These are phyloP conservation scores for Sterrhoptilus dennistouni DNA, from an alignment of 2,113 vertebrate genomes.

Conservation along the genomic window DNA sequence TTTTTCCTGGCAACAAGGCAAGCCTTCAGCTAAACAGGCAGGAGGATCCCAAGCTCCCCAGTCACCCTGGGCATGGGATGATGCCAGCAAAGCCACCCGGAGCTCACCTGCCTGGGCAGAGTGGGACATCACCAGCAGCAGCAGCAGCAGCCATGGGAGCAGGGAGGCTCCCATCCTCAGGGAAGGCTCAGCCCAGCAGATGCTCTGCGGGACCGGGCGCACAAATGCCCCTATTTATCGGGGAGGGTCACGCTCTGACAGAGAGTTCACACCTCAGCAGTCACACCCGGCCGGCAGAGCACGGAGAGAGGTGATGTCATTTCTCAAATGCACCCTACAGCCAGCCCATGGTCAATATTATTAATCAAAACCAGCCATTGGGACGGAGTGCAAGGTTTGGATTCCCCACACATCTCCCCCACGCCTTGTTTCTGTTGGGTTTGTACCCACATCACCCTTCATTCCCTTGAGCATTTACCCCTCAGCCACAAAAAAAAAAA, in stretches of 20 bases:
- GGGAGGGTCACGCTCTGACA: neutral
- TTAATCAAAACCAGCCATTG: rapidly evolving
- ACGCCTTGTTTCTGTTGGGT: rapidly evolving
- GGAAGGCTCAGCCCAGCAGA: neutral
- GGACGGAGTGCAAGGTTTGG: rapidly evolving
- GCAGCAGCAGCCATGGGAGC: neutral
- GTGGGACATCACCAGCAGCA: neutral
- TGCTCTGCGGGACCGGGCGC: rapidly evolving
- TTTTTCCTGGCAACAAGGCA: neutral
- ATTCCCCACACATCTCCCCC: neutral
- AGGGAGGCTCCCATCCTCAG: neutral
- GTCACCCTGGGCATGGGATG: rapidly evolving
- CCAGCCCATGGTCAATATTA: neutral
- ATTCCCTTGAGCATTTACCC: neutral
- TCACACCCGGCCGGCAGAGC: neutral
- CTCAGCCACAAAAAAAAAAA: neutral
- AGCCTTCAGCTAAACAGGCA: neutral
- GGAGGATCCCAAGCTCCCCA: neutral
- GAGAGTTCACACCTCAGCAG: neutral
- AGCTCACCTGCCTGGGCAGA: neutral
- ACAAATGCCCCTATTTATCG: neutral
- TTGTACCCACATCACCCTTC: neutral
- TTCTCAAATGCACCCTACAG: neutral
- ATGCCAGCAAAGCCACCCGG: neutral
- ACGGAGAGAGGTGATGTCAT: neutral